Evolutionary conservation across 2,113 vertebrate genomes (phyloP), one percentile per base, ranked within the genome.

Genomic region (Rhodinocichla rosea): DNA sequence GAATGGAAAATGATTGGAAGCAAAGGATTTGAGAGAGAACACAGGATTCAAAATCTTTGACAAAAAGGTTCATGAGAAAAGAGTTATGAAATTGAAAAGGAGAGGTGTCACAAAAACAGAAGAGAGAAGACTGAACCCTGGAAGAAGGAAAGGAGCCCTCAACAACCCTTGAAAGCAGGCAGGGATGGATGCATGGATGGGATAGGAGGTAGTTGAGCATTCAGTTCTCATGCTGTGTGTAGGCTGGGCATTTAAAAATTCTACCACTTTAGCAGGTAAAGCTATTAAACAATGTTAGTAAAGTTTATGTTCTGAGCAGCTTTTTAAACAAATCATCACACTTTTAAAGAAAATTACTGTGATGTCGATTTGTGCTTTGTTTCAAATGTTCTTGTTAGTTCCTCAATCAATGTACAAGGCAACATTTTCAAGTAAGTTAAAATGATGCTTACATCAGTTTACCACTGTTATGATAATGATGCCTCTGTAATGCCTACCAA

Each of bases 311-410:
- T 96, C 33, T 86, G 56, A 77, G 60, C 3, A 15, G 5, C 78
- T 93, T 94, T 90, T 97, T 96, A 93, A 94, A 96, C 90, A 96
- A 95, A 95, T 95, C 59, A 95, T 91, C 14, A 2, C 59, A 89
- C 69, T 96, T 95, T 87, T 81, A 92, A 95, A 86, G 87, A 95
- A 96, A 97, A 90, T 84, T 6, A 2, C 83, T 85, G 77, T 39
- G 55, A 73, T 71, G 85, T 83, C 4, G 55, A 40, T 78, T 53
- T 84, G 42, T 64, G 37, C 20, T 97, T 96, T 94, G 55, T 97
- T 97, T 97, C 65, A 89, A 91, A 91, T 68, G 55, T 91, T 92
- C 70, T 73, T 83, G 62, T 79, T 95, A 94, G 87, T 74, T 95
- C 37, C 39, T 97, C 50, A 71, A 62, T 91, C 94, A 90, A 90